A percentile compares a stretch with the other conserved stretches of the same genome.
These are phyloP conservation scores for Zoanthus solanderi DNA, from an alignment of 92 coral and sea anemone genomes.

Conservation along the genomic window DNA sequence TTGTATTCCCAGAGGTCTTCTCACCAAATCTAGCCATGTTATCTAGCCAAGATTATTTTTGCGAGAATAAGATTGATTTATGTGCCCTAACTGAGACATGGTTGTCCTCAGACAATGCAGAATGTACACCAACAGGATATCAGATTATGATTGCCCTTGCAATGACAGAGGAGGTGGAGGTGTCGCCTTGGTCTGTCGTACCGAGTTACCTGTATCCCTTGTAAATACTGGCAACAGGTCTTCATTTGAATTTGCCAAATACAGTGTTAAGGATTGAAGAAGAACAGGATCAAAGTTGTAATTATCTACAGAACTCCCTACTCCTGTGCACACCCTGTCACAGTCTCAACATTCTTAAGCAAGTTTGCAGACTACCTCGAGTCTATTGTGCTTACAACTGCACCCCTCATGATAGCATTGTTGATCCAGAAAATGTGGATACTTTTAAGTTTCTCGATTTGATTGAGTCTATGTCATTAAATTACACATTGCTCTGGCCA, in stretches of 20 bases:
- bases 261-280: constrained; percentile 14
- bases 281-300: constrained; percentile 33
- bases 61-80: too few species aligned
- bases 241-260: constrained; percentile 33
- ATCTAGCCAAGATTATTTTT: not conserved
- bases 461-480: not conserved
- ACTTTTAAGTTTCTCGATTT: not conserved
- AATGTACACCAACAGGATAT: not conserved
- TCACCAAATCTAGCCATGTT: not conserved
- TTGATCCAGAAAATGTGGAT: constrained; percentile 6
- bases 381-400: constrained; percentile 11
- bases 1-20: constrained; percentile 6
- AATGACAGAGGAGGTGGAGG: constrained; percentile 25
- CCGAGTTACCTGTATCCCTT: constrained; percentile 14
- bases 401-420: constrained; percentile 38
- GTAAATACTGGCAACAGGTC: constrained; percentile 15
- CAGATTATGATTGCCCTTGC: not conserved
- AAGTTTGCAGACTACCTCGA: constrained; percentile 30
- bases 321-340: constrained; percentile 31
- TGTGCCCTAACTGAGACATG: too few species aligned
- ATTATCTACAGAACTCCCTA: constrained; percentile 32
- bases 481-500: not conserved
- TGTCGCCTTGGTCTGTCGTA: constrained; percentile 31
- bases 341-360: constrained; percentile 15
- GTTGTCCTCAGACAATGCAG: too few species aligned